A percentile compares a stretch with the other conserved stretches of the same genome.
Conservation (phyloP, 1,140 invertebrate species). For the Dreissena rostriformis region DNA sequence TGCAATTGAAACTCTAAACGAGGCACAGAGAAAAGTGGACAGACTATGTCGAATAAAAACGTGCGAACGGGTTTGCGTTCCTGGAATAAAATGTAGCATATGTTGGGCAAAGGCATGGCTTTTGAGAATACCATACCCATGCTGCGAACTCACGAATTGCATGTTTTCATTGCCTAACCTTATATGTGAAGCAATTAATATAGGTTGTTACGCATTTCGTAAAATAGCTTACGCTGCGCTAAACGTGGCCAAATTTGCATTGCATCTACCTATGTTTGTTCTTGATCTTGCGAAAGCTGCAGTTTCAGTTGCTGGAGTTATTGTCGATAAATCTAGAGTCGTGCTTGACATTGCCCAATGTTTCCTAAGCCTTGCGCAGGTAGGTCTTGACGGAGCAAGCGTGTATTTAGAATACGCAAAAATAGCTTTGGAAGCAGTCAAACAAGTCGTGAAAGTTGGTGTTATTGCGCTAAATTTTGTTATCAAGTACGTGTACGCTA, state of each 20-base stretch:
- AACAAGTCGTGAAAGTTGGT: slow-evolving; percentile 26
- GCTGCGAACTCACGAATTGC: slow-evolving; percentile 51
- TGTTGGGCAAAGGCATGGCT: slow-evolving; percentile 13
- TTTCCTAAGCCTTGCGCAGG: slow-evolving; percentile 12
- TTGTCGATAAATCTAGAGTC: slow-evolving; percentile 51
- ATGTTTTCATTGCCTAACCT: slow-evolving; percentile 49
- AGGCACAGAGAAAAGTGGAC: slow-evolving; percentile 54
- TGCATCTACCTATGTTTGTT: slow-evolving; percentile 38
- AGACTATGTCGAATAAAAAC: slow-evolving; percentile 50
- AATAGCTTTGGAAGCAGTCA: slow-evolving; percentile 44
- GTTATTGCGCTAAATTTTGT: slow-evolving; percentile 28
- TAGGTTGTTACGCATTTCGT: slow-evolving; percentile 31
- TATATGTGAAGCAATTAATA: slow-evolving; percentile 41
- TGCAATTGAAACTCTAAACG: slow-evolving; percentile 24
- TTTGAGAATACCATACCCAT: slow-evolving; percentile 43
- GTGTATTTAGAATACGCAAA: slow-evolving; percentile 19
- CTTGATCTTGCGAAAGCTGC: slow-evolving; percentile 43
- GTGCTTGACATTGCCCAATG: slow-evolving; percentile 22
- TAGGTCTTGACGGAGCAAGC: slow-evolving; percentile 30
- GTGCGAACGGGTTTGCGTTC: slow-evolving; percentile 43
- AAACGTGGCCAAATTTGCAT: slow-evolving; percentile 47
- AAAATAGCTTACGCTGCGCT: slow-evolving; percentile 22
- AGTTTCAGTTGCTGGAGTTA: slow-evolving; percentile 27
- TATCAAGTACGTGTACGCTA: slow-evolving; percentile 14
- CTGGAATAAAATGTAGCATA: slow-evolving; percentile 42